Conservation (phyloP, 1,140 invertebrate species). For the Euwallacea similis region DNA sequence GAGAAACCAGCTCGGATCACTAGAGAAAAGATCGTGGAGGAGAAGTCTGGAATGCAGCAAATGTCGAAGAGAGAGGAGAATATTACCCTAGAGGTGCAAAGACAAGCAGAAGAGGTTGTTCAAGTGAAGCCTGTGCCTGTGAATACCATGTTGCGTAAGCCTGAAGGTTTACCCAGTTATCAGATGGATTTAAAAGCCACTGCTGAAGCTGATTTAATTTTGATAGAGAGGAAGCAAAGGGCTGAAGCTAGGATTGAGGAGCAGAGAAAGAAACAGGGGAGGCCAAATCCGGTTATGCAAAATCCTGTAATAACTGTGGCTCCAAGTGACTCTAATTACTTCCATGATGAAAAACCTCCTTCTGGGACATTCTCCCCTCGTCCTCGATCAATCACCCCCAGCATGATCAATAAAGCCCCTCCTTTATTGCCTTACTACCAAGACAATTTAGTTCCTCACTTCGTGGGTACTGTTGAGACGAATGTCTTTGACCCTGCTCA, state of each 20-base stretch:
- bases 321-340: conserved; percentile 20
- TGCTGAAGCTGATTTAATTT: conserved; percentile 43
- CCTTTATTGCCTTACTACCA: conserved; percentile 68
- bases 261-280: conserved; percentile 21
- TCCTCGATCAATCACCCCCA: conserved; percentile 61
- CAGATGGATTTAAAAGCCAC: conserved; percentile 44
- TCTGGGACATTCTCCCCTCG: conserved; percentile 43
- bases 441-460: conserved; percentile 64
- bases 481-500: conserved; percentile 60
- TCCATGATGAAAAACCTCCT: conserved; percentile 53
- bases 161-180: conserved; percentile 53
- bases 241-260: conserved; percentile 38
- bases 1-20: conserved; percentile 28
- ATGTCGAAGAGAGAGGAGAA: conserved; percentile 26
- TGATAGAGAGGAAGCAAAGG: conserved; percentile 42
- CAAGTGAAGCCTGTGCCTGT: conserved; percentile 45
- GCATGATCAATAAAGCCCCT: conserved; percentile 66
- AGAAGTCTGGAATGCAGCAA: conserved; percentile 23
- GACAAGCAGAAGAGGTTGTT: conserved; percentile 46
- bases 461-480: conserved; percentile 59
- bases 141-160: conserved; percentile 60
- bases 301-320: conserved; percentile 44
- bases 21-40: conserved; percentile 40
- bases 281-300: not conserved
- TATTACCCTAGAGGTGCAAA: conserved; percentile 23